Evolutionary conservation across 2,888 invertebrate genomes (phyloP), one percentile per base, ranked within the genome.

Genomic region (Acleris literana): DNA sequence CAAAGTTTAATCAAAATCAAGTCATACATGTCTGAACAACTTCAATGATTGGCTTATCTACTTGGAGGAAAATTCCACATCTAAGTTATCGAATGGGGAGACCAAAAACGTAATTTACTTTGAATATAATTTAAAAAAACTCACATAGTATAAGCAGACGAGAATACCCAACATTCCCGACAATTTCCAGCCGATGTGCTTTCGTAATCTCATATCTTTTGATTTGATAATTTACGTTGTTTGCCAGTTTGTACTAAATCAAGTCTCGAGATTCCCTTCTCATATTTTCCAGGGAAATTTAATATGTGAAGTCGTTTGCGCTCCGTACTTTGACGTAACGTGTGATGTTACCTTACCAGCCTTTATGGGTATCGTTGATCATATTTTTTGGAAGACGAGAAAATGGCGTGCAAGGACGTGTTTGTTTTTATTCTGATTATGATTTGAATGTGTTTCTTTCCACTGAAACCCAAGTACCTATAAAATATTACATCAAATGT

Each of bases 191-290:
- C n/a, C 6, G n/a, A 43, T 25, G 7, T 43, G 16, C 43, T 72
- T 71, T 68, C 70, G 39, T 39, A 39, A 70, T 72, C 59, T 70
- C 57, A 58, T 66, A 46, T 63, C 64, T 74, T 49, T 72, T 75
- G 73, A 75, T 77, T 77, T 73, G 68, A 74, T 77, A 76, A 78
- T 79, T 76, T 77, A 78, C 76, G 74, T 72, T 72, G 73, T 73
- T 76, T 75, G 71, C 74, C 68, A 69, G 68, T 67, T 72, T 57
- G 68, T 71, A 72, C 70, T 78, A 74, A 77, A 78, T 78, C 74
- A 72, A 65, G 62, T 55, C 63, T 61, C 51, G 49, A 66, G 62
- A 66, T 60, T 57, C 52, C 39, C 52, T 63, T 60, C 29, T 20
- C 46, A 63, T 63, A 63, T 60, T 57, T 51, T 52, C 44, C 18